Evolutionary conservation across 2,113 vertebrate genomes (phyloP).

Genomic region (Laterallus jamaicensis): DNA sequence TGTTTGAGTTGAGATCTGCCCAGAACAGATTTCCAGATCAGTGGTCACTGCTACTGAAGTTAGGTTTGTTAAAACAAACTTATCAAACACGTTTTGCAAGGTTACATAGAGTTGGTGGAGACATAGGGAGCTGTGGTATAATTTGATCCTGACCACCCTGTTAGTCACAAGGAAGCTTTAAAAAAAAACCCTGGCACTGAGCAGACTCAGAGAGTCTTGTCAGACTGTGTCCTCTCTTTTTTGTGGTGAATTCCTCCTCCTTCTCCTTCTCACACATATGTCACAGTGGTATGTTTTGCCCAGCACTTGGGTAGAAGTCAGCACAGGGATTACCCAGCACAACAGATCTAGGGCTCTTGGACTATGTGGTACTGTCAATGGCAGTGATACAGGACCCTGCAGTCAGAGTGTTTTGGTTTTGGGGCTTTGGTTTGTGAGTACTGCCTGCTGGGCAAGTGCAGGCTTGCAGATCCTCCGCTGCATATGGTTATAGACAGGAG

Average conservation of each 20-base stretch:
- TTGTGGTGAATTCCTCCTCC: not conserved
- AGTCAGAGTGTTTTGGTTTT: not conserved
- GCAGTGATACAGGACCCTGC: not conserved
- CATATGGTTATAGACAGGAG: not conserved
- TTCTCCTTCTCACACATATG: not conserved
- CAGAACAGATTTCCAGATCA: slow-evolving; percentile 4
- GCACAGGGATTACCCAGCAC: not conserved
- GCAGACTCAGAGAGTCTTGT: not conserved
- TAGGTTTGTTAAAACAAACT: not conserved
- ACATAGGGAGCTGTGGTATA: not conserved
- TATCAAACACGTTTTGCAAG: not conserved
- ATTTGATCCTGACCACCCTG: not conserved
- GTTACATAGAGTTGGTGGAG: not conserved
- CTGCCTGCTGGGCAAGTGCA: not conserved
- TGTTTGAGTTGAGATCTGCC: not conserved
- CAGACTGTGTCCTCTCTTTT: not conserved
- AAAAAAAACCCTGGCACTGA: not conserved
- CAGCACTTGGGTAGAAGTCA: not conserved
- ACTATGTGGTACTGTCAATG: not conserved
- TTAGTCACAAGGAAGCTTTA: not conserved
- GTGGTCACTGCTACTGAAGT: not conserved
- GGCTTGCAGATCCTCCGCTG: not conserved
- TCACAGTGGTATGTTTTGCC: not conserved
- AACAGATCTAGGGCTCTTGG: not conserved
- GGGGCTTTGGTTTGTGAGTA: not conserved